These are phyloP conservation scores for Eupithecia subfuscata DNA, from an alignment of 2,888 invertebrate genomes.

Conservation along the genomic window DNA sequence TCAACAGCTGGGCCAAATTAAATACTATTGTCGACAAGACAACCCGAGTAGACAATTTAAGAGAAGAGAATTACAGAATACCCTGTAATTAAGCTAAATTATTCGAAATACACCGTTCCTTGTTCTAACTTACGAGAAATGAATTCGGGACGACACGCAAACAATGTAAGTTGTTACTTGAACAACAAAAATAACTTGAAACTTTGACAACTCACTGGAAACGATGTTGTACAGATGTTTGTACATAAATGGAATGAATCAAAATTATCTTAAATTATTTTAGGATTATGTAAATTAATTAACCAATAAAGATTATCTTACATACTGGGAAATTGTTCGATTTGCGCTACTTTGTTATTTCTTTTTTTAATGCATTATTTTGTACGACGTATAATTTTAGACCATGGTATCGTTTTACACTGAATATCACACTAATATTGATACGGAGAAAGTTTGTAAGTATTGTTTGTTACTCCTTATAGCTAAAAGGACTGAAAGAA, in stretches of 20 bases:
- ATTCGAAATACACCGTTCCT: constrained; percentile 35
- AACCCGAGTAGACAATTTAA: constrained; percentile 20
- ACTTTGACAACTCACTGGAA: neutral
- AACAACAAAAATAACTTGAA: constrained; percentile 16
- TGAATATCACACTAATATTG: no score
- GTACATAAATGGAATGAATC: neutral
- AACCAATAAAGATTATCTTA: neutral
- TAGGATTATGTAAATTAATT: neutral
- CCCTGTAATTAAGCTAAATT: constrained; percentile 35
- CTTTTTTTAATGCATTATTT: neutral
- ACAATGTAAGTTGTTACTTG: constrained; percentile 17
- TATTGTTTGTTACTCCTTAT: no score
- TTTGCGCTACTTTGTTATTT: neutral
- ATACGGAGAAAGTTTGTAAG: no score
- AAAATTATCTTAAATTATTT: neutral
- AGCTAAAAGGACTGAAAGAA: no score
- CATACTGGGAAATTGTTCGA: neutral
- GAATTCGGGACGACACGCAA: constrained; percentile 17
- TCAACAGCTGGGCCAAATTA: constrained; percentile 23
- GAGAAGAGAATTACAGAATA: constrained; percentile 22
- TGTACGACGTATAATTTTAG: neutral
- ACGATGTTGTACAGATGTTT: constrained; percentile 1
- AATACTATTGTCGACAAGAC: constrained; percentile 27
- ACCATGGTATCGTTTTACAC: no score
- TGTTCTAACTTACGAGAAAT: constrained; percentile 25